A percentile compares a stretch with the other conserved stretches of the same genome.
These are phyloP conservation scores for Parambassis ranga DNA, from an alignment of 2,797 vertebrate species.

Conservation along the genomic window DNA sequence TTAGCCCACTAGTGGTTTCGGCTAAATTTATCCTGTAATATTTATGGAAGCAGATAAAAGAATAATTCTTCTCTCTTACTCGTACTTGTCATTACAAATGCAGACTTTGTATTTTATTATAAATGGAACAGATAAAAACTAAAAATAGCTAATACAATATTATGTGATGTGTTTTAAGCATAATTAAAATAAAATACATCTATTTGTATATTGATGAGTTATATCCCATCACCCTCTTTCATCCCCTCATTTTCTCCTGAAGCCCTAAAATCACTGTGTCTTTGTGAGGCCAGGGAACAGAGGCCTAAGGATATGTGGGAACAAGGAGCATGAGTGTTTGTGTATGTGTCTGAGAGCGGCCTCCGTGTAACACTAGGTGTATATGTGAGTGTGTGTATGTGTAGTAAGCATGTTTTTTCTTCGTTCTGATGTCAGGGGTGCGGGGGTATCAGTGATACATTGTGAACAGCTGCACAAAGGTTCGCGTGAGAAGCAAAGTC, in stretches of 20 bases:
- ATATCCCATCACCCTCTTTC: neutral
- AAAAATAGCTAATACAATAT: neutral
- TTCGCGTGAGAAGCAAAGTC: slow-evolving; percentile 75
- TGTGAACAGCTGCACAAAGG: slow-evolving; percentile 76
- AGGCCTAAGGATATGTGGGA: slow-evolving; percentile 67
- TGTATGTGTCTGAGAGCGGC: slow-evolving; percentile 39
- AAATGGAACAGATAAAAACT: neutral
- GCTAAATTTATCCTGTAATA: slow-evolving; percentile 11
- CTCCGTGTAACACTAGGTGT: slow-evolving; percentile 36
- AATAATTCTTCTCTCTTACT: neutral
- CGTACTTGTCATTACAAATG: neutral
- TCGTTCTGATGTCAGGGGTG: slow-evolving; percentile 70
- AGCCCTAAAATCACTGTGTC: slow-evolving; percentile 60
- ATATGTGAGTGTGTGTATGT: slow-evolving; percentile 18
- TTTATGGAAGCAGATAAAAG: neutral
- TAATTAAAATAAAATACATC: neutral
- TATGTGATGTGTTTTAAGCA: neutral
- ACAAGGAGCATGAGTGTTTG: slow-evolving; percentile 46
- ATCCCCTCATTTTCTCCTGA: slow-evolving; percentile 27
- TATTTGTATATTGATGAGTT: neutral
- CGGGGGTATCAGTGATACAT: slow-evolving; percentile 75
- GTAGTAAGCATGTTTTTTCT: slow-evolving; percentile 63
- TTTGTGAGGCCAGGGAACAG: slow-evolving; percentile 49
- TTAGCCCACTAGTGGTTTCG: slow-evolving; percentile 10
- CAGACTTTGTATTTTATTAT: neutral